Base-by-base conservation (phyloP, 1,140 invertebrate species). In the Panagrolaimus sp. region DNA sequence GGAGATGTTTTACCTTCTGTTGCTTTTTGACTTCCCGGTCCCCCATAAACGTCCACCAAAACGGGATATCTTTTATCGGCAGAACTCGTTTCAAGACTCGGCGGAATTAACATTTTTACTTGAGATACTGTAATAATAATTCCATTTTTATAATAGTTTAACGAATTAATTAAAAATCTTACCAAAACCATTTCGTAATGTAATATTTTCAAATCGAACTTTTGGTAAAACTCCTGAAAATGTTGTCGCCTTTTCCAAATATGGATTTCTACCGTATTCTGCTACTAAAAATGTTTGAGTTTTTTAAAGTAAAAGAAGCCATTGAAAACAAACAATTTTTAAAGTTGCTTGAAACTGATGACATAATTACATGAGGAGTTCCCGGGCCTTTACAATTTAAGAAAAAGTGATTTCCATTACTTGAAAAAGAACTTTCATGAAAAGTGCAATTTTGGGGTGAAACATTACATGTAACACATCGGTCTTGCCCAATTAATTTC, bases 351-450 rank as follows among this genome's bases (percentile, higher is more conserved):
- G 74, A 62, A 26, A 76, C 43, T 43, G 55, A 65, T 9, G 48
- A 43, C n/a, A 77, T 26, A 12, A 73, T 21, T 43, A 76, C 52
- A 47, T 70, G 68, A 17, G 76, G 76, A 43, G 69, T 28, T 8
- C 77, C 77, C 12, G 71, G 73, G 3, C 77, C 77, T 65, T 75
- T 76, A 77, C 76, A 76, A 66, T 68, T 78, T n/a, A 73, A 48
- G 38, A 77, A 78, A 43, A 79, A 78, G 26, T 76, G 52, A 21
- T 73, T 32, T 5, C 66, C 66, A 66, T 67, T 43, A 0, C 48
- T 8, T 17, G 75, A 14, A 45, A 76, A 55, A 28, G 73, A 67
- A 2, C 68, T 79, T 45, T 78, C 77, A 62, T 77, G 77, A 58
- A 58, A 77, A 32, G 75, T 69, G 47, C 75, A 77, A 58, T 77